Base-by-base conservation (phyloP, 2,888 invertebrate genomes). In the Dicranocentrus wangi region DNA sequence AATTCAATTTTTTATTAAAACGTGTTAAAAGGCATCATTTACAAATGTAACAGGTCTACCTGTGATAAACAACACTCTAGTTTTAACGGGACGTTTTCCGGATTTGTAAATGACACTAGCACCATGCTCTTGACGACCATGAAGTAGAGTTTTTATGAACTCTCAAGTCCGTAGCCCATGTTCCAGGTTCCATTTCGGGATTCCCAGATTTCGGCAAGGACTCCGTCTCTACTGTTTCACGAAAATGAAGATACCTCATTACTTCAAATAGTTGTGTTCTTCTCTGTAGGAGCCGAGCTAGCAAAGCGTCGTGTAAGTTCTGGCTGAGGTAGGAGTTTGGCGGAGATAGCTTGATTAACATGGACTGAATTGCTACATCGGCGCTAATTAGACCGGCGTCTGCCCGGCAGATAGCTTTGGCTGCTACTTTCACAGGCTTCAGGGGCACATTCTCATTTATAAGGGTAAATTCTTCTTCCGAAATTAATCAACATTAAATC, bases 351-450 rank as follows among this genome's bases (percentile, higher is more conserved):
- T 51, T 51, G 7, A 3, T n/a, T n/a, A 51, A 13, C 51, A 51
- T 51, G n/a, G n/a, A 51, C 51, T 51, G 3, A n/a, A 51, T n/a
- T 3, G 51, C 51, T 17, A 51, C 51, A 51, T 51, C 51, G n/a
- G n/a, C 13, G n/a, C 5, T n/a, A 10, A 51, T 17, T 3, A 51
- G 17, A 51, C n/a, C n/a, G 51, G n/a, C 13, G n/a, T 17, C 17
- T n/a, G 10, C n/a, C 51, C 10, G 7, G n/a, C 51, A 51, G 10
- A 51, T 13, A 13, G 3, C n/a, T 51, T 51, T n/a, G 7, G 17
- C 51, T 17, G 51, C 17, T 17, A 51, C n/a, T n/a, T 51, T n/a
- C 51, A 51, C 51, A n/a, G 51, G 51, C 7, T 7, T 51, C 51
- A 51, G n/a, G 3, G 17, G n/a, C 7, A 51, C 51, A 3, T 13